These are phyloP conservation scores for Strix aluco DNA, from an alignment of 2,113 vertebrate genomes.

Conservation along the genomic window DNA sequence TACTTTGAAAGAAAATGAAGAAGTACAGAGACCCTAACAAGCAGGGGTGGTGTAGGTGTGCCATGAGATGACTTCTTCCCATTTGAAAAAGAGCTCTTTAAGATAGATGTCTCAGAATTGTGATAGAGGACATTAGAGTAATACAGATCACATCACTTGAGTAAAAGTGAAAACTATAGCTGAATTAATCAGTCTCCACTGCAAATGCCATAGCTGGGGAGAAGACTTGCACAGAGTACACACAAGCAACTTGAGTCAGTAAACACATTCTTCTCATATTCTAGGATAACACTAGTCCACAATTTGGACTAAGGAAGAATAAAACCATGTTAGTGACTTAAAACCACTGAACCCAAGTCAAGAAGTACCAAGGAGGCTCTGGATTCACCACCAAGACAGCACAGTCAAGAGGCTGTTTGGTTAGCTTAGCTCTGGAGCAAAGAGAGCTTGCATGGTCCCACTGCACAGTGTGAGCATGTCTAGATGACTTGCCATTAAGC, in stretches of 20 bases:
- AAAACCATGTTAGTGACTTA: not conserved
- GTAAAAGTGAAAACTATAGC: not conserved
- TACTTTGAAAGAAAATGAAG: not conserved
- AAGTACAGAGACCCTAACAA: not conserved
- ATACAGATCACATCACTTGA: not conserved
- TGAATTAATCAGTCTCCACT: not conserved
- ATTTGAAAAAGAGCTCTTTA: not conserved
- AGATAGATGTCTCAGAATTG: not conserved
- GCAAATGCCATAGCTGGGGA: not conserved
- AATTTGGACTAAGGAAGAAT: not conserved
- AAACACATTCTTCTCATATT: not conserved
- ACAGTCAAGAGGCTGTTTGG: not conserved
- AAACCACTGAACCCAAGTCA: not conserved
- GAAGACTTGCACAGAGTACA: not conserved
- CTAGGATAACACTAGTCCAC: not conserved
- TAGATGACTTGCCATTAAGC: not conserved
- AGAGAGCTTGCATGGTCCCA: not conserved
- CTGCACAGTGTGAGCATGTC: fast-evolving
- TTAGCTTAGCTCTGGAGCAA: not conserved
- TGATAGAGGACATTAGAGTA: not conserved
- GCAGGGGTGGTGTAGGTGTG: not conserved
- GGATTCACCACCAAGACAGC: not conserved
- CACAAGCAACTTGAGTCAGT: not conserved
- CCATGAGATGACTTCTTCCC: not conserved
- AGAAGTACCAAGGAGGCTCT: not conserved